Base-by-base conservation (phyloP, 2,797 vertebrate species). In the Premnoplex brunnescens region DNA sequence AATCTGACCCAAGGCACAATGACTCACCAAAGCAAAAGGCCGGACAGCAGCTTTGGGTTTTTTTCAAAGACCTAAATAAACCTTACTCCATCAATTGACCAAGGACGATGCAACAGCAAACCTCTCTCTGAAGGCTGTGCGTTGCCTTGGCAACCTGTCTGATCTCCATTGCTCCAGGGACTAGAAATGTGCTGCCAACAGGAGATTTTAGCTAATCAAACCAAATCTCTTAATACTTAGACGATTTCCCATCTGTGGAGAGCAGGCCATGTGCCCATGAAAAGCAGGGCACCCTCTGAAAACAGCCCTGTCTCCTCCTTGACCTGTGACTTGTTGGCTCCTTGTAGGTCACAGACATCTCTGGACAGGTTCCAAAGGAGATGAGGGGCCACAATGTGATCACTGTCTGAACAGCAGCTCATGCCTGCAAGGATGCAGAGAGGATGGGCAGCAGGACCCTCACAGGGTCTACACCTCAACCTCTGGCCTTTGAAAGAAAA, bases 91-190 rank as follows among this genome's bases (percentile, higher is more conserved):
- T 92, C 97, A 97, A 97, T 64, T 54, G 74, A 97, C 96, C 97
- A 97, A 97, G 96, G 95, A 96, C 93, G 12, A 94, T 59, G 59
- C 78, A 91, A 94, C 95, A 96, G 96, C 66, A 97, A 97, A 97
- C 95, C 96, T 92, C 91, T 64, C 10, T 7, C 94, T 93, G 95
- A 97, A 97, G 96, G 95, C 96, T 96, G 93, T 4, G 54, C 2
- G 77, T 98, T 98, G 94, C 97, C 92, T 96, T 97, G 95, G 97
- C 91, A 98, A 98, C 97, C 77, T 76, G 91, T 91, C 95, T 95
- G 88, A 95, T 94, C 96, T 96, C 95, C 89, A 90, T 81, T 97
- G 95, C 97, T 93, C 94, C 94, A 79, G 68, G 88, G 83, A 91
- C 85, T 89, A 82, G 93, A 92, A 96, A 86, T 90, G 91, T 84